Evolutionary conservation across 2,888 invertebrate species (phyloP), one percentile per base, ranked within the genome.

Genomic region (Ophion slaviceki): DNA sequence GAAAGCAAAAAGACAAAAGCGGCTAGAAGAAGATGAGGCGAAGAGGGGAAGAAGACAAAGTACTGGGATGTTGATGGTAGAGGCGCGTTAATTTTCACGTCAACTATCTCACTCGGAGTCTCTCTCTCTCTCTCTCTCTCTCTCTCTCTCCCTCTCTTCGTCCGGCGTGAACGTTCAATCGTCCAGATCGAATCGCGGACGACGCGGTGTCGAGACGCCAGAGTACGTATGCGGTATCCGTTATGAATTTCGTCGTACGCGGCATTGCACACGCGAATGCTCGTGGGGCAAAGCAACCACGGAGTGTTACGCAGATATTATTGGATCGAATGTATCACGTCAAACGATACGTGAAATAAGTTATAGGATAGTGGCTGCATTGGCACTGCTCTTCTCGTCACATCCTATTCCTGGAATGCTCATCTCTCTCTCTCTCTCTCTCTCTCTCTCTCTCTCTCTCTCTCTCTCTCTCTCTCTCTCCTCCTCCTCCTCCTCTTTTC

Each of bases 261-360:
- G 76, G 71, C 81, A 75, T 78, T 84, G 83, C 81, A 70, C 75
- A 76, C 78, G 68, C 66, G 66, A 66, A 61, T 64, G 86, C 66
- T 66, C 45, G 72, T 45, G 53, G 10, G 10, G 74, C 74, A 76
- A 79, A 67, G 74, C 78, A 85, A 85, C 82, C 86, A 85, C 85
- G 78, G 84, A 86, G 87, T 87, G 88, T 86, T 85, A 85, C 89
- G 86, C 90, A 91, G 93, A 93, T 94, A 94, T 94, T 94, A 94
- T 94, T 94, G 94, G 94, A 93, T 94, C 94, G 94, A 94, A 94
- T 94, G 93, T 93, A 94, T 94, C 94, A 94, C 92, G 93, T 93
- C 93, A 93, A 94, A 94, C 94, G 94, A 94, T 93, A 92, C 94
- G 94, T 94, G 93, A 94, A 94, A 94, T 94, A 94, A 94, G 94